These are phyloP conservation scores for Lucinisca nassula DNA, from an alignment of 2,888 invertebrate genomes.

Conservation along the genomic window DNA sequence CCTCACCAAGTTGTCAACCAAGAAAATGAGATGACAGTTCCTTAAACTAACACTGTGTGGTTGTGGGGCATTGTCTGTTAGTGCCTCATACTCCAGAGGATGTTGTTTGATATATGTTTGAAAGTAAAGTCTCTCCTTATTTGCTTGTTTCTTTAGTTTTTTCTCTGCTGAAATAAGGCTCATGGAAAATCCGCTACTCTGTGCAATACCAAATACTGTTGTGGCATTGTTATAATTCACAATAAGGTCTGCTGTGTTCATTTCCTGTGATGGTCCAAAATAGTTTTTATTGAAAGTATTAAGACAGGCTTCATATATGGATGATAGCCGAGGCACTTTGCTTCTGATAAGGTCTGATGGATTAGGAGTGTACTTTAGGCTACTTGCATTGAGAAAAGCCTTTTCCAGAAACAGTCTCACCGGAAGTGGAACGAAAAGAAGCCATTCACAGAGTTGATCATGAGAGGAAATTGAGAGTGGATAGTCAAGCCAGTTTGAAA, in stretches of 20 bases:
- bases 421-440: background rate
- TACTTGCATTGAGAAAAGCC: background rate
- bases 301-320: background rate
- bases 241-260: conserved; percentile 24
- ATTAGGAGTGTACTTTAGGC: background rate
- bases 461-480: background rate
- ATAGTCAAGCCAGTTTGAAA: background rate
- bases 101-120: conserved; percentile 25
- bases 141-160: conserved; percentile 16
- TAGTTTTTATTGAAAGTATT: background rate
- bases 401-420: background rate
- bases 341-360: background rate
- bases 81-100: conserved; percentile 10
- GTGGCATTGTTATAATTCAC: conserved; percentile 25
- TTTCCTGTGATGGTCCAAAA: conserved; percentile 22
- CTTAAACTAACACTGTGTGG: background rate
- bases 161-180: conserved; percentile 31
- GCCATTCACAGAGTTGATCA: conserved; percentile 5
- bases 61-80: background rate
- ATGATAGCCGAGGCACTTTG: background rate
- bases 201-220: conserved; percentile 10
- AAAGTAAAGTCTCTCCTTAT: conserved; percentile 20
- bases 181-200: conserved; percentile 17
- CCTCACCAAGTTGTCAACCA: conserved; percentile 8
- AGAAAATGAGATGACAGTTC: background rate